Base-by-base conservation (phyloP, 2,888 invertebrate genomes). In the Elmis aenea region DNA sequence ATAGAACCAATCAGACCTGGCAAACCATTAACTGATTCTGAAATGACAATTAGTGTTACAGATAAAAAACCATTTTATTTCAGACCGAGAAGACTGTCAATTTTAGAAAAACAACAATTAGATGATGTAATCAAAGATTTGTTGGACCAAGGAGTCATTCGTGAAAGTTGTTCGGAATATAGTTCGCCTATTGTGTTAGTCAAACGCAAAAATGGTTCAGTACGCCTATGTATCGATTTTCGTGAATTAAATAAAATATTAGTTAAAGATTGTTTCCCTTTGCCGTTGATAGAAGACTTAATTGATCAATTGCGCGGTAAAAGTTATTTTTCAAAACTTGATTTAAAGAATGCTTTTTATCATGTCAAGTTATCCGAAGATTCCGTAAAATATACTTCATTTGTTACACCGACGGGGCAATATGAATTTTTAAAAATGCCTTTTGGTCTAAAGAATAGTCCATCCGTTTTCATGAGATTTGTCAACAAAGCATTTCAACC, bases 231-330 rank as follows among this genome's bases (percentile, higher is more conserved):
- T n/a, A n/a, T 24, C 2, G 24, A 23, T 10, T 31, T 13, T 24
- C 16, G 23, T 11, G 12, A 2, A 4, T 23, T 31, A 22, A 24
- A 23, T 10, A 31, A 10, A 16, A 27, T 44, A n/a, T 45, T 34
- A 2, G 9, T 41, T 2, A 13, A 21, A 5, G 42, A 45, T 30
- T 46, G 41, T 24, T 48, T 38, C 14, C 48, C 46, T 1, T 13
- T 46, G 3, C 48, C 46, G 8, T 10, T 43, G 4, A 46, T 48
- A 22, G 43, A 45, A 15, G 43, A 46, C 29, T 30, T 32, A 13
- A 26, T 48, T 20, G 40, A 37, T 5, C 8, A 16, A 2, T 13
- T 43, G 22, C 27, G 34, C 8, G 15, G 25, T 5, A 35, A 24
- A 15, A 34, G 11, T 5, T 34, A 18, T 9, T 43, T 33, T 26